Conservation (phyloP, 2,888 invertebrate species). For the Dinocampus coccinellae region DNA sequence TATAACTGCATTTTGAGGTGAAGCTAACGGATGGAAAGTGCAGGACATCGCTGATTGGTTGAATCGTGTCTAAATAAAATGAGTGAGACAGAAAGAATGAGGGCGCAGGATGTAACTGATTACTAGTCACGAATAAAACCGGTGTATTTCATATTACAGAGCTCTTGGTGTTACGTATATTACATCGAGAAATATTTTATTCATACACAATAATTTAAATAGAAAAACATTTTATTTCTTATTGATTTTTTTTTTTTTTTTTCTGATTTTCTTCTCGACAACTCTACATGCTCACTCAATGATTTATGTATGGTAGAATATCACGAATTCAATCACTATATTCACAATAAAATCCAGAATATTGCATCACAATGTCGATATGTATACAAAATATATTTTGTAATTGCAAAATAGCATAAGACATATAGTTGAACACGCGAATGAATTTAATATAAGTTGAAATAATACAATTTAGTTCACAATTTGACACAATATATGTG, state of each 20-base stretch:
- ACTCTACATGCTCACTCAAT: not conserved
- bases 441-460: not conserved
- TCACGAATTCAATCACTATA: constrained; percentile 20
- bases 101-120: constrained; percentile 59
- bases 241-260: not conserved
- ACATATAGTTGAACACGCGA: constrained; percentile 8
- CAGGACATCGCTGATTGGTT: constrained; percentile 9
- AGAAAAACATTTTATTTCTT: not conserved
- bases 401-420: constrained; percentile 9
- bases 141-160: constrained; percentile 5
- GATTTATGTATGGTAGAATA: constrained; percentile 24
- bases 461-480: not conserved
- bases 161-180: constrained; percentile 17
- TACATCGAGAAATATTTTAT: not conserved
- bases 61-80: constrained; percentile 18
- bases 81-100: constrained; percentile 47
- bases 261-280: not conserved
- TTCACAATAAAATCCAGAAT: constrained; percentile 16
- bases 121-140: constrained; percentile 41
- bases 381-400: not conserved
- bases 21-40: not conserved
- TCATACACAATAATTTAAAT: too few species aligned
- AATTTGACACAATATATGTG: not conserved
- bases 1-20: not conserved
- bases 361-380: constrained; percentile 21